Evolutionary conservation across 2,888 invertebrate species (phyloP), one percentile per base, ranked within the genome.

Genomic region (Eilema griseolum): DNA sequence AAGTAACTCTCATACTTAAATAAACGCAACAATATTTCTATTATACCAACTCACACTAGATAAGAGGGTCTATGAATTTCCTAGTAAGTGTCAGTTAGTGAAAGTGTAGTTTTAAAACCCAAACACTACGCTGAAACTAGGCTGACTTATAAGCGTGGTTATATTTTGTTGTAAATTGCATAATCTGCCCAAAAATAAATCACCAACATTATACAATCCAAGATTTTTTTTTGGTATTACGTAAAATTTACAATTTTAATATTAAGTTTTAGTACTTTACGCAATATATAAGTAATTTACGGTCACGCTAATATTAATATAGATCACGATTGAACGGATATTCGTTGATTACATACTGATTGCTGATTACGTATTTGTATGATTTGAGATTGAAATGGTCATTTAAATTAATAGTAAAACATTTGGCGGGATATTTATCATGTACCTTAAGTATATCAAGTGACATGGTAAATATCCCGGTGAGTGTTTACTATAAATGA

Each of bases 261-360:
- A 28, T 46, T 26, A 68, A 31, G 20, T 69, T 60, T 69, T 59
- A 69, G 46, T 41, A 24, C 24, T 60, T 60, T 60, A 61, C 59
- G 46, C 56, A 69, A 63, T 16, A 56, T 16, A 7, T 59, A 3
- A 16, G 16, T 41, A 8, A n/a, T 59, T 33, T 20, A 16, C 41
- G 3, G 37, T 41, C 20, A 59, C n/a, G n/a, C n/a, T 41, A 31
- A 20, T 23, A 26, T 41, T 66, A 28, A 61, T 52, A n/a, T 16
- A n/a, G 24, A 46, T 61, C 16, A 28, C 46, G 23, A 61, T 31
- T 16, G 31, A 65, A 46, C 61, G 46, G 46, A 67, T 37, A 46
- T 66, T 66, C 12, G 7, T 60, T n/a, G n/a, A n/a, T n/a, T n/a
- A n/a, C n/a, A n/a, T 66, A 16, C 59, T 64, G 41, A 46, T 60